A percentile compares a stretch with the other conserved stretches of the same genome.
Evolutionary conservation across 1,140 invertebrate genomes (phyloP).

Genomic region (Chelonus insularis): DNA sequence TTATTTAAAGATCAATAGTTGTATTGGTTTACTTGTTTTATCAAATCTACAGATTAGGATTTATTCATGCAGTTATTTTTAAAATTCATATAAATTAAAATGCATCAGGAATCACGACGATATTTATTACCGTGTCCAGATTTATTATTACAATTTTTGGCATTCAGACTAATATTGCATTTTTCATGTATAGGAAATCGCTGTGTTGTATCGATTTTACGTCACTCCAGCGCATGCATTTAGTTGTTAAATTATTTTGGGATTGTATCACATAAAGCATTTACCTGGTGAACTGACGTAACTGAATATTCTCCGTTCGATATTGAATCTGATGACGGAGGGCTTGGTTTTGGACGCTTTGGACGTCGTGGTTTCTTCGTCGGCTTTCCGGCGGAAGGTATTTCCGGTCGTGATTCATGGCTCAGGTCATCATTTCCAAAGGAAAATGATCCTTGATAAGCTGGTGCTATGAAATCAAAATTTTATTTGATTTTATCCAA

Average conservation of each 20-base stretch:
- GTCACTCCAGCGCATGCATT: not conserved
- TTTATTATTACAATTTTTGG: not conserved
- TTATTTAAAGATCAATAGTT: not conserved
- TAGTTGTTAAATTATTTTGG: not conserved
- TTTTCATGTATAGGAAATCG: not conserved
- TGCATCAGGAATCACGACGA: too few relatives aligned
- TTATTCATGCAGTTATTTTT: too few relatives aligned
- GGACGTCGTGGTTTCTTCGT: constrained; percentile 49
- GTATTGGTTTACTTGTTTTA: too few relatives aligned
- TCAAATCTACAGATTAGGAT: too few relatives aligned
- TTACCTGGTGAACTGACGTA: constrained; percentile 54
- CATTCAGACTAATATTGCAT: not conserved
- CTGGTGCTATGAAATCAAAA: constrained; percentile 40
- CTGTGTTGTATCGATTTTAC: not conserved
- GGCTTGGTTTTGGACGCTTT: constrained; percentile 45
- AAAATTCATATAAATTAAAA: too few relatives aligned
- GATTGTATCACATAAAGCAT: constrained; percentile 7
- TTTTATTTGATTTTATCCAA: too few relatives aligned
- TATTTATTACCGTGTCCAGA: not conserved
- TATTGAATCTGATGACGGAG: constrained; percentile 44
- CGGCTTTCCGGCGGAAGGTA: constrained; percentile 38
- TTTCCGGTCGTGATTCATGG: constrained; percentile 55
- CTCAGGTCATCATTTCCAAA: constrained; percentile 65
- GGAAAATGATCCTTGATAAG: constrained; percentile 44
- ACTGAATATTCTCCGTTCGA: constrained; percentile 50